Percentiles rank a stretch among this genome's conserved stretches.
Evolutionary conservation across 2,113 vertebrate species (phyloP).

Genomic region (Neopipo cinnamomea): DNA sequence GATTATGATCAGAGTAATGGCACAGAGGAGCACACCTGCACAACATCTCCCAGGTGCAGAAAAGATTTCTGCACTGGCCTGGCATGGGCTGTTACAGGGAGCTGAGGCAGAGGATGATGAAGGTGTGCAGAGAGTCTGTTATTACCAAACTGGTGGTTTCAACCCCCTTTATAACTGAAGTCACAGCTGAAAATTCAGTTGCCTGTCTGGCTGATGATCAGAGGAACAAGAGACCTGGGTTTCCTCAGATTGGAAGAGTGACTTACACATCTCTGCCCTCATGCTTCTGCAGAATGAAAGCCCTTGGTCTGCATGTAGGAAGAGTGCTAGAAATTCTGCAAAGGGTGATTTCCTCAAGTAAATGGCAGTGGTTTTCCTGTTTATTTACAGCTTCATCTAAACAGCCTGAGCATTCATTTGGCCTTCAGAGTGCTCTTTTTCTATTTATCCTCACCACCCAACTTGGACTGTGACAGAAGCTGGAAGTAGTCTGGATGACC

Average conservation of each 20-base stretch:
- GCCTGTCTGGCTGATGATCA: background rate
- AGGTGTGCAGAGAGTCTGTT: background rate
- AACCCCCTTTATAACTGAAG: background rate
- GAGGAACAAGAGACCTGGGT: background rate
- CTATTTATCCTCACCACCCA: no score
- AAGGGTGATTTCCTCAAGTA: background rate
- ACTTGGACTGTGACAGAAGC: background rate
- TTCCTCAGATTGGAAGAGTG: background rate
- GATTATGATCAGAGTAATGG: background rate
- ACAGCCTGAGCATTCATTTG: background rate
- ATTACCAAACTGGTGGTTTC: background rate
- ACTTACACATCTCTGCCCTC: background rate
- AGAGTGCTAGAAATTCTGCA: background rate
- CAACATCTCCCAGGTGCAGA: background rate
- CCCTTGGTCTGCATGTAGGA: background rate
- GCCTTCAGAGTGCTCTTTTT: background rate
- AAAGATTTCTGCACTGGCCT: background rate
- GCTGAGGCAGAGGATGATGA: background rate
- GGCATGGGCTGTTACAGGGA: background rate
- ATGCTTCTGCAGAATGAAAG: background rate
- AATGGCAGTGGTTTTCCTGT: background rate
- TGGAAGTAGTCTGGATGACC: background rate
- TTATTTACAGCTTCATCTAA: background rate
- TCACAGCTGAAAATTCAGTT: background rate
- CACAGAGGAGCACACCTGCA: background rate